Evolutionary conservation across 2,113 vertebrate genomes (phyloP), one percentile per base, ranked within the genome.

Genomic region (Phyllostomus discolor): DNA sequence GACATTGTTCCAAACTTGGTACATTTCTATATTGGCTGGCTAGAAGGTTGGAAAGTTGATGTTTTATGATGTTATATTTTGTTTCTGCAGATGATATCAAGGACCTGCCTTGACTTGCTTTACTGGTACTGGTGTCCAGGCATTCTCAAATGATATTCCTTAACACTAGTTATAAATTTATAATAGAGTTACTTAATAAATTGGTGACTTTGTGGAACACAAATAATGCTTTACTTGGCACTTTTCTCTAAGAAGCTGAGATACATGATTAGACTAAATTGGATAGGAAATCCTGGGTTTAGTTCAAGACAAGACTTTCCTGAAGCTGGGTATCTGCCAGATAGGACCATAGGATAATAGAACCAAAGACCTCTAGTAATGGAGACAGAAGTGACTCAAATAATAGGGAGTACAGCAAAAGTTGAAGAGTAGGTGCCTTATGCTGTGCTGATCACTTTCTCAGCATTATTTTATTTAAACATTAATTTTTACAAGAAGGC

Each of bases 21-120:
- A 70, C 43, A 48, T 95, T 94, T 86, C 31, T 85, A 0, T 75
- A 85, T 64, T 91, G 52, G 50, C 43, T 33, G 52, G 41, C 43
- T 33, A 50, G 46, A 83, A 93, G 78, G 14, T 80, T 94, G 52
- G 67, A 89, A 90, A 93, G 52, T 81, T 76, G 81, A 22, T 90
- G 28, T 72, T 84, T 88, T 86, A 80, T 82, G 41, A 50, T 52
- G 9, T 57, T 91, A 7, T 75, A 52, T 93, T 94, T 80, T 11
- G 7, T 76, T 70, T 86, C 26, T 90, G 20, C 31, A 64, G 48
- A 15, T 64, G 91, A 78, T 91, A 28, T 31, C 31, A 38, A 67
- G 20, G 80, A 59, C 6, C 38, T 94, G 14, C 14, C 12, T 89
- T 90, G 48, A 66, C 35, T 90, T 95, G 35, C 46, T 85, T 82